Evolutionary conservation across 2,113 vertebrate species (phyloP).

Genomic region (Recurvirostra avosetta): DNA sequence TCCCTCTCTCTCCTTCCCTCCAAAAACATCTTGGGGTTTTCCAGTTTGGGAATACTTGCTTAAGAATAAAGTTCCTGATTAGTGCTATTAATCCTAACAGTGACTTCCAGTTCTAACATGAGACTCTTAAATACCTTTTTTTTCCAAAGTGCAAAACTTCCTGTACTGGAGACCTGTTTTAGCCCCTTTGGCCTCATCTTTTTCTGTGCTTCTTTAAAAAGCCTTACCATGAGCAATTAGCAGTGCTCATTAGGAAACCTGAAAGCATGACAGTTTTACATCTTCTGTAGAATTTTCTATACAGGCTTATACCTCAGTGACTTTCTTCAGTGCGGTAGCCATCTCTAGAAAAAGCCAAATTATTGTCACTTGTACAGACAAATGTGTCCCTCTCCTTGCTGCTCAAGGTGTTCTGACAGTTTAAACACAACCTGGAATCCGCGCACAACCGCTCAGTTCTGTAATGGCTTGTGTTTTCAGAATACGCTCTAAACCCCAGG

Average conservation of each 20-base stretch:
- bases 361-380: not conserved
- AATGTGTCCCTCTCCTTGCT: not conserved
- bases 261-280: not conserved
- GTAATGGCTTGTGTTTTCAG: not conserved
- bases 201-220: constrained; percentile 37
- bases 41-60: constrained; percentile 63
- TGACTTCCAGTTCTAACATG: constrained; percentile 50
- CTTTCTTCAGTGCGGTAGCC: not conserved
- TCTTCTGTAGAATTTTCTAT: constrained; percentile 10
- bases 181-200: constrained; percentile 29
- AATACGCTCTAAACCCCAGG: not conserved
- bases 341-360: not conserved
- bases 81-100: constrained; percentile 62
- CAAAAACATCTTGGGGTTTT: constrained; percentile 65
- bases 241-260: not conserved
- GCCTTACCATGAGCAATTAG: not conserved
- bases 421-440: not conserved
- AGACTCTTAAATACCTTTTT: constrained; percentile 11
- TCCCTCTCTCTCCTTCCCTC: constrained; percentile 56
- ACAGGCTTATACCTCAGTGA: not conserved
- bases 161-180: constrained; percentile 51
- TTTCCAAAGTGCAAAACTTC: constrained; percentile 31
- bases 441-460: not conserved
- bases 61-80: constrained; percentile 63
- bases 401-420: not conserved